Evolutionary conservation across 2,113 vertebrate species (phyloP).

Genomic region (Trachemys scripta): DNA sequence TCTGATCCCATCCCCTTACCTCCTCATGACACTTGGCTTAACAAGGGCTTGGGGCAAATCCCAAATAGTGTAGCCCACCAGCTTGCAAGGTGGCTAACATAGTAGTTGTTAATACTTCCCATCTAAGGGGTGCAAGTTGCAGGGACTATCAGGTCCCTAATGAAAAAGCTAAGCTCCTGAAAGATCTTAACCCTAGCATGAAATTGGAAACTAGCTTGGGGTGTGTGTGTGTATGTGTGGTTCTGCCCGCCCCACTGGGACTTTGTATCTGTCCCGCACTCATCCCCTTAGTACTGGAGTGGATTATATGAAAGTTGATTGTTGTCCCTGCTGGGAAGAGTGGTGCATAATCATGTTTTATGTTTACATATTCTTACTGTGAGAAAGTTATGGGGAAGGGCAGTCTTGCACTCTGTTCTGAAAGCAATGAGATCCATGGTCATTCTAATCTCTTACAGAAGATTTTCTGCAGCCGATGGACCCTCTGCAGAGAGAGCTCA

Average conservation of each 20-base stretch:
- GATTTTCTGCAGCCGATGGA: background rate
- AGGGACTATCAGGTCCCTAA: background rate
- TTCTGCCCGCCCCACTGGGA: background rate
- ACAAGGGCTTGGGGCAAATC: background rate
- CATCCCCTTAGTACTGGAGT: background rate
- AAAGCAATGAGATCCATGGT: background rate
- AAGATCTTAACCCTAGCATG: background rate
- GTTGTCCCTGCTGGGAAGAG: background rate
- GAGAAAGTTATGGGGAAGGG: background rate
- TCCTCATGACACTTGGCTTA: background rate
- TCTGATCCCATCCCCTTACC: accelerated
- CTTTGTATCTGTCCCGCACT: background rate
- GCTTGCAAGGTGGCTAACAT: background rate
- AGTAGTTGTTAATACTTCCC: background rate
- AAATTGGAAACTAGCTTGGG: background rate
- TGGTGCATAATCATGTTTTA: background rate
- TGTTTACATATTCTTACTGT: background rate
- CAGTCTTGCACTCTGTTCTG: background rate
- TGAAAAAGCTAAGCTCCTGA: background rate
- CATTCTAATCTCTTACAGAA: accelerated
- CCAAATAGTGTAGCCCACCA: background rate
- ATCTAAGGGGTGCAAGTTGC: background rate
- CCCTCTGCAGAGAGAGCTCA: background rate
- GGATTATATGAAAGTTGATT: background rate
- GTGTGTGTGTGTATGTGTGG: no score